Base-by-base conservation (phyloP, 2,797 vertebrate genomes). In the Aratinga solstitialis region DNA sequence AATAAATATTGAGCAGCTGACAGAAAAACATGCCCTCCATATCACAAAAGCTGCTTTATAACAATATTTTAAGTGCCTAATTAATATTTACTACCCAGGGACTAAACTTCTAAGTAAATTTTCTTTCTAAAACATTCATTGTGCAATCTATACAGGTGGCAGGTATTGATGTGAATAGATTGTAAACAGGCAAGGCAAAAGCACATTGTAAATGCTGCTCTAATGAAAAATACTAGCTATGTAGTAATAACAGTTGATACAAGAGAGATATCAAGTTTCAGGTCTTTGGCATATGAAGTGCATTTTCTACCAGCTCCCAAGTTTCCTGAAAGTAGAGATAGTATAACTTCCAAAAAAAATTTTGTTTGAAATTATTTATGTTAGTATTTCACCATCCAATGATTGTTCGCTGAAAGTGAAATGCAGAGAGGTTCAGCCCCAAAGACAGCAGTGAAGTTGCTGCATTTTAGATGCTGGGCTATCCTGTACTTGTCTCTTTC, bases 1-100 rank as follows among this genome's bases (percentile, higher is more conserved):
- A 97, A 97, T 97, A 98, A 98, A 98, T 97, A 97, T 85, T 97
- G 94, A 98, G 84, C 94, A 97, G 96, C 96, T 95, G 96, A 98
- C 68, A 93, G 90, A 87, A 96, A 97, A 98, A 95, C 94, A 97
- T 89, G 92, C 67, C 83, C 53, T 96, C 71, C 4, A 13, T 79
- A 95, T 94, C 78, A 97, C 93, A 96, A 97, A 97, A 93, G 81
- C 88, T 95, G 85, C 94, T 98, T 97, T 95, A 97, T 97, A 97
- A 97, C 87, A 97, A 92, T 97, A 76, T 94, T 97, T 97, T 96
- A 95, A 96, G 71, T 81, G 59, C 47, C 83, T 97, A 91, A 95
- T 98, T 95, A 98, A 96, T 97, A 98, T 96, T 97, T 97, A 97
- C 94, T 92, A 86, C 65, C 74, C 43, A 89, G 82, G 78, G 62